Evolutionary conservation across 2,797 vertebrate species (phyloP).

Genomic region (Avahi laniger): DNA sequence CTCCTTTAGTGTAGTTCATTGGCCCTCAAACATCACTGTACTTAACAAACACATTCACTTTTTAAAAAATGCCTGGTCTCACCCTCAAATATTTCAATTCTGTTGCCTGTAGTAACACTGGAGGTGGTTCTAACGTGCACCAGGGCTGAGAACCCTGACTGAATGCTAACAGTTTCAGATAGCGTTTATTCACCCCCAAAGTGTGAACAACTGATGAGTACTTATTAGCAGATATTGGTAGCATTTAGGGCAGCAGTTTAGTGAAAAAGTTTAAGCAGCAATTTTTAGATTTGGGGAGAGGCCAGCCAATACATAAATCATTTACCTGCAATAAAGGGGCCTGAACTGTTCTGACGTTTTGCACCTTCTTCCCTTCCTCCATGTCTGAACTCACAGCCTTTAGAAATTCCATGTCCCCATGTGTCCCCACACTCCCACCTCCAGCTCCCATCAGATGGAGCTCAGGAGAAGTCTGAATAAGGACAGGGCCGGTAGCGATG

Average conservation of each 20-base stretch:
- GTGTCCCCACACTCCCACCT: rapidly evolving
- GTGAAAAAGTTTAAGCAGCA: neutral
- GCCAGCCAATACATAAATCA: neutral
- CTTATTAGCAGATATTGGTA: neutral
- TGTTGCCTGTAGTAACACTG: no score
- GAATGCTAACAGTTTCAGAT: neutral
- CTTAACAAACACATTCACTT: neutral
- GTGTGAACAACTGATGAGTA: neutral
- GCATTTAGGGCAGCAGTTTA: neutral
- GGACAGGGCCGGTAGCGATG: no score
- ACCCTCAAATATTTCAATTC: neutral
- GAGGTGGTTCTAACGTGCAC: neutral
- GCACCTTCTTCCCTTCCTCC: neutral
- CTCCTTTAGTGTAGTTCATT: neutral
- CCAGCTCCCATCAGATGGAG: no score
- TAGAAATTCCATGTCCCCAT: neutral
- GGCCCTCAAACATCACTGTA: neutral
- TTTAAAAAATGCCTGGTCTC: neutral
- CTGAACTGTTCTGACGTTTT: neutral
- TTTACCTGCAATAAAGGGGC: neutral
- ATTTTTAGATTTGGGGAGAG: neutral
- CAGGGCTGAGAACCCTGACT: neutral
- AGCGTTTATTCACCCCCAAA: neutral
- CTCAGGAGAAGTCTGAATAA: neutral
- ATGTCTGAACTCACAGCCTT: neutral